Conservation (phyloP, 1,140 invertebrate species). For the Drosophila yakuba region DNA sequence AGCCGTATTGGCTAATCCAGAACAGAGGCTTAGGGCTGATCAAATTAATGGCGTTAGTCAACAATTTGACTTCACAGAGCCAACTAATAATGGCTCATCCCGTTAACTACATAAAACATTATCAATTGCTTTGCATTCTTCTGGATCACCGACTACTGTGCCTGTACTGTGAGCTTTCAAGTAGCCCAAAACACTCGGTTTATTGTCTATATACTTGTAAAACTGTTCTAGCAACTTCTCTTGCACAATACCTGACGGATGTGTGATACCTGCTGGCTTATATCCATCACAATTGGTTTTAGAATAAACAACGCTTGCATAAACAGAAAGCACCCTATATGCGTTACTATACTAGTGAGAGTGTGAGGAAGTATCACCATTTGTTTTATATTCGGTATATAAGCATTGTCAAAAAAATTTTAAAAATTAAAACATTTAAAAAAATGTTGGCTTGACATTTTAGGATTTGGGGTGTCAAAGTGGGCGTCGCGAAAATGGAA, state of each 20-base stretch:
- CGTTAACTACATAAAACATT: constrained; percentile 91
- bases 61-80: constrained; percentile 97
- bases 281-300: constrained; percentile 94
- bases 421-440: too few species aligned
- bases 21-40: too few species aligned
- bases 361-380: too few species aligned
- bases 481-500: too few species aligned
- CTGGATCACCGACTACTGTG: constrained; percentile 92
- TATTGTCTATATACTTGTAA: constrained; percentile 93
- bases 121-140: constrained; percentile 94
- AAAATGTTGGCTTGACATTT: too few species aligned
- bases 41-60: too few species aligned
- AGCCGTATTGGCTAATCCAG: too few species aligned
- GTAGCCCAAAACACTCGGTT: constrained; percentile 90
- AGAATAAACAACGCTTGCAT: constrained; percentile 86
- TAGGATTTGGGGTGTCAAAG: too few species aligned
- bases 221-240: constrained; percentile 92
- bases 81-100: constrained; percentile 90
- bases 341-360: too few species aligned
- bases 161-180: constrained; percentile 97
- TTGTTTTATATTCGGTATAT: too few species aligned
- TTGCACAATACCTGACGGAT: constrained; percentile 94
- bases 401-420: too few species aligned
- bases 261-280: constrained; percentile 95
- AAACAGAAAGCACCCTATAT: constrained; percentile 84